These are phyloP conservation scores for Loripinus fragilis DNA, from an alignment of 2,888 invertebrate genomes.

Conservation along the genomic window DNA sequence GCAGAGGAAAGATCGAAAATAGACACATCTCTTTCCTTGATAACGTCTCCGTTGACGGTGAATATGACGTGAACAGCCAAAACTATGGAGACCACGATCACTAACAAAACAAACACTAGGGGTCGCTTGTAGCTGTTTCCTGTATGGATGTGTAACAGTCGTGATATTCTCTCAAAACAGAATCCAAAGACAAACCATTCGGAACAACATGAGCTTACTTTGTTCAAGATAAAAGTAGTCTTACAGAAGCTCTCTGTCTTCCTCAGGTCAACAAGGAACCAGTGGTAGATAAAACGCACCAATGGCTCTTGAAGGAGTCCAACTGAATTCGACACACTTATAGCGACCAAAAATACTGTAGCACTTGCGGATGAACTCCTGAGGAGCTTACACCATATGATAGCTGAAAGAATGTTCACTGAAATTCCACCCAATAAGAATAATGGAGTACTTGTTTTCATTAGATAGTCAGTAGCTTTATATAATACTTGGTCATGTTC, in stretches of 20 bases:
- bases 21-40: not conserved
- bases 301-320: not conserved
- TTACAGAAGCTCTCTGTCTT: not conserved
- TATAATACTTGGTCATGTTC: not conserved
- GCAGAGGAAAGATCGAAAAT: not conserved
- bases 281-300: not conserved
- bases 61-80: not conserved
- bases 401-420: not conserved
- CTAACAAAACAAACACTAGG: not conserved
- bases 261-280: not conserved
- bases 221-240: not conserved
- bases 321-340: not conserved
- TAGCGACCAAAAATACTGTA: not conserved
- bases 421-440: not conserved
- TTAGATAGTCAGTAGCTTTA: not conserved
- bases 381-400: not conserved
- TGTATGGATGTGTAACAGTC: not conserved
- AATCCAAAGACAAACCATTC: slow-evolving; percentile 4
- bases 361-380: no score
- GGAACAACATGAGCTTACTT: not conserved
- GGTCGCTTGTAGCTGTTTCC: not conserved
- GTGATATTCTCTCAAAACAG: not conserved
- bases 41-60: not conserved
- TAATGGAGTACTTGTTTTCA: slow-evolving; percentile 2
- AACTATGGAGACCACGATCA: not conserved